phyloP scores from a whole-genome alignment of 2,113 vertebrate species.

The Haemorhous mexicanus region DNA sequence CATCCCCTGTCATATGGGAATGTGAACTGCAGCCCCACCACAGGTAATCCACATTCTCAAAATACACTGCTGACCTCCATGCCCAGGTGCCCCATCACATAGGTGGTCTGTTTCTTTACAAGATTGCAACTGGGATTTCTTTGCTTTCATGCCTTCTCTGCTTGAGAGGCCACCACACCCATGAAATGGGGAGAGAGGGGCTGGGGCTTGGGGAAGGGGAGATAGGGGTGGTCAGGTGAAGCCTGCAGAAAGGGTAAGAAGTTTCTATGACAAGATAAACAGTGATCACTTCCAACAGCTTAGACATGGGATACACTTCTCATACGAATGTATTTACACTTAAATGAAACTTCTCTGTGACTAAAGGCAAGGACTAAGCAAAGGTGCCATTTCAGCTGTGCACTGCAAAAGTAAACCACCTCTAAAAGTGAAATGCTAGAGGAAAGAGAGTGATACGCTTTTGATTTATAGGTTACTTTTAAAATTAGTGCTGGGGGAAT shows the following conservation, averaged over 20 bases:
- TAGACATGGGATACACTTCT: neutral
- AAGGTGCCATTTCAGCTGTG: neutral
- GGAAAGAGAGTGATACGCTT: neutral
- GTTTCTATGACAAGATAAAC: neutral
- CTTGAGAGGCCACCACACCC: neutral
- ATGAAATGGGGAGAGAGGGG: neutral
- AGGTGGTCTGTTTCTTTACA: conserved; percentile 14
- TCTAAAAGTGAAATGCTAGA: neutral
- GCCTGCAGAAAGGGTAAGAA: neutral
- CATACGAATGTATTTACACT: neutral
- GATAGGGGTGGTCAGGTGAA: neutral
- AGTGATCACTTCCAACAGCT: neutral
- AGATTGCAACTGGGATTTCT: neutral
- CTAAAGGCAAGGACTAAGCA: neutral
- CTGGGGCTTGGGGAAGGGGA: neutral
- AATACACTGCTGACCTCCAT: neutral
- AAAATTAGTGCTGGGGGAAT: neutral
- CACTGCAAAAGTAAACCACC: neutral
- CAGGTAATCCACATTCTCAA: conserved; percentile 11
- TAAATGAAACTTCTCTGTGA: conserved; percentile 1
- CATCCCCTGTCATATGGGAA: neutral
- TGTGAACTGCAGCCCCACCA: neutral
- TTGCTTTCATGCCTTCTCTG: neutral
- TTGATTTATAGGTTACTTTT: conserved; percentile 24
- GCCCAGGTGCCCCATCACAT: neutral